Percentiles rank a stretch among this genome's conserved stretches.
Evolutionary conservation across 2,113 vertebrate genomes (phyloP).

Genomic region (Chionodraco myersi): DNA sequence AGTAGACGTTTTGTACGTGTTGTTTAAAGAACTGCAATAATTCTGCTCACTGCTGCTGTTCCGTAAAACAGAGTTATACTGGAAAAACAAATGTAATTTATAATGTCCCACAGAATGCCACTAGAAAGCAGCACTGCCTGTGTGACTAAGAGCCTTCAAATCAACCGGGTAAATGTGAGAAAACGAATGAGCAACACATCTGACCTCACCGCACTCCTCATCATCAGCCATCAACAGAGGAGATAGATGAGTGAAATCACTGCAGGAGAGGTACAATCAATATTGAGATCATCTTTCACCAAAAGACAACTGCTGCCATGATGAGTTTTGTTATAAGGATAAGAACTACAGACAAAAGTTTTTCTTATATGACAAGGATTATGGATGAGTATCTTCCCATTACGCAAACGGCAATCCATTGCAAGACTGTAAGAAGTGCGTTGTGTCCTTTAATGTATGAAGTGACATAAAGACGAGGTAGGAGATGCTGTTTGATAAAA

Average conservation of each 20-base stretch:
- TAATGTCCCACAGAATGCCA: neutral
- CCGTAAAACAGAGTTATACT: neutral
- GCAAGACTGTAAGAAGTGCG: conserved; percentile 23
- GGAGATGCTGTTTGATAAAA: conserved; percentile 56
- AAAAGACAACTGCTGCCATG: conserved; percentile 36
- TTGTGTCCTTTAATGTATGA: conserved; percentile 46
- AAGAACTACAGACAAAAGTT: neutral
- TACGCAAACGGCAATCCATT: conserved; percentile 48
- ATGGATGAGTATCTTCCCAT: conserved; percentile 13
- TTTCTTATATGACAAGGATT: neutral
- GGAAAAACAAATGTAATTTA: neutral
- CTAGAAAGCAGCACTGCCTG: neutral
- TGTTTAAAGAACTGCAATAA: neutral
- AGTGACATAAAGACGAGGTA: conserved; percentile 45
- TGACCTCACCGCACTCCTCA: conserved; percentile 64
- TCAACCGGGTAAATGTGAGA: conserved; percentile 30
- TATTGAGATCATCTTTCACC: conserved; percentile 50
- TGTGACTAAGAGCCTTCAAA: conserved; percentile 16
- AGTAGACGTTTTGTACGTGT: neutral
- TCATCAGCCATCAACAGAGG: conserved; percentile 59
- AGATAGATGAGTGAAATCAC: conserved; percentile 69
- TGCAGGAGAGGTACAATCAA: conserved; percentile 64
- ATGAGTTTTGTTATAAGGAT: conserved; percentile 20
- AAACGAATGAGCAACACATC: conserved; percentile 65
- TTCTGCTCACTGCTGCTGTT: neutral